phyloP scores from a whole-genome alignment of 2,888 invertebrate genomes.

The Erebia epiphron region DNA sequence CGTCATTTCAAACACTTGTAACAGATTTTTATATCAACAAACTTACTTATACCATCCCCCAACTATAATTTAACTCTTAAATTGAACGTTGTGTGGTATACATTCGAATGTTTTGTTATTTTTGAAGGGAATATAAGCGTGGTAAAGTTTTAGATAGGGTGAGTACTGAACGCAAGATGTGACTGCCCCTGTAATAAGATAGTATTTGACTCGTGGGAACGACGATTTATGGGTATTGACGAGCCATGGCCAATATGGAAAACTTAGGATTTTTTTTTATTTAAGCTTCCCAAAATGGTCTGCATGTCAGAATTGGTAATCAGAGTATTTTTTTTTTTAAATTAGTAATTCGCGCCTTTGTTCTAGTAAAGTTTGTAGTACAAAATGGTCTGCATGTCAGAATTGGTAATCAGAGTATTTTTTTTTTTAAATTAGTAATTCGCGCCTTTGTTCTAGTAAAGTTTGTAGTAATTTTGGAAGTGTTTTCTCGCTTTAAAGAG shows the following conservation, averaged over 20 bases:
- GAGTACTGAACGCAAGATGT: conserved; percentile 55
- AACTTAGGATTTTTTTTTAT: conserved; percentile 13
- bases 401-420: too few species aligned
- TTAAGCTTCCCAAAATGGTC: not conserved
- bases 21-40: conserved; percentile 68
- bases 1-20: conserved; percentile 73
- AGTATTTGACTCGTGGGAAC: conserved; percentile 74
- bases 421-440: too few species aligned
- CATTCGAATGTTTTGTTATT: conserved; percentile 36
- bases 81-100: conserved; percentile 38
- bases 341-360: not conserved
- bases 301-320: too few species aligned
- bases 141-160: conserved; percentile 54
- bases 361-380: too few species aligned
- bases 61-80: conserved; percentile 33
- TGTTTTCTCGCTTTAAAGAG: too few species aligned
- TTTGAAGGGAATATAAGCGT: conserved; percentile 26
- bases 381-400: too few species aligned
- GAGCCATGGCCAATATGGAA: conserved; percentile 21
- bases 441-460: not conserved
- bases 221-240: conserved; percentile 42
- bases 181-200: conserved; percentile 67
- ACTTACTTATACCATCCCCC: conserved; percentile 34
- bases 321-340: not conserved
- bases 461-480: too few species aligned